Conservation (phyloP, 2,888 invertebrate genomes). For the Itoplectis maculator region DNA sequence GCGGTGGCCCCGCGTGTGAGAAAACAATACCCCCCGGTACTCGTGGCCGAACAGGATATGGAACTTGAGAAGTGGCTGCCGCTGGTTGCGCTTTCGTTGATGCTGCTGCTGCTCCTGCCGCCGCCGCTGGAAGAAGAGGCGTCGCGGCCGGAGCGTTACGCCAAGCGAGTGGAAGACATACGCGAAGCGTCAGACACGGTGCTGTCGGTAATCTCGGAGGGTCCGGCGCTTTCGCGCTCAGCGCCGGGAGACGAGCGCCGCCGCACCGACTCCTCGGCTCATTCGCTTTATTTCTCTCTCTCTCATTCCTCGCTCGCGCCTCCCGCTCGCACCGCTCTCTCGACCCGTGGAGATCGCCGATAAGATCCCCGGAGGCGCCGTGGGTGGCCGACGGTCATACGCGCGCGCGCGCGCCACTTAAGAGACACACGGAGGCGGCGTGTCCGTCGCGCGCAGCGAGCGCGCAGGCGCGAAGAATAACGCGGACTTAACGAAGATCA, state of each 20-base stretch:
- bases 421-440: constrained; percentile 59
- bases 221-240: constrained; percentile 9
- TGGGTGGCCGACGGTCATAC: constrained; percentile 81
- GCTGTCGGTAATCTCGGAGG: neutral
- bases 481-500: constrained; percentile 61
- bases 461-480: constrained; percentile 55
- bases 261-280: constrained; percentile 69
- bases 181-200: constrained; percentile 58
- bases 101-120: constrained; percentile 56
- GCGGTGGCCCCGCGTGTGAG: constrained; percentile 48
- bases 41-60: constrained; percentile 81
- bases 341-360: constrained; percentile 81
- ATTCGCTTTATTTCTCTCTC: constrained; percentile 56
- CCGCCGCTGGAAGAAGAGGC: constrained; percentile 46
- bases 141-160: constrained; percentile 47
- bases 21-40: constrained; percentile 61
- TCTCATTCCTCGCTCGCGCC: too few species aligned
- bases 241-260: constrained; percentile 26
- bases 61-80: constrained; percentile 78
- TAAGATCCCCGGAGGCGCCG: constrained; percentile 81
- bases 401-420: constrained; percentile 57
- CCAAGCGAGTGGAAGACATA: constrained; percentile 62
- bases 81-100: constrained; percentile 63
- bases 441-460: too few species aligned
- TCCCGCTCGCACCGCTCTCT: constrained; percentile 53